Percentiles rank a stretch among this genome's conserved stretches.
Conservation (phyloP, 1,140 invertebrate genomes). For the Meloidogyne floridensis region DNA sequence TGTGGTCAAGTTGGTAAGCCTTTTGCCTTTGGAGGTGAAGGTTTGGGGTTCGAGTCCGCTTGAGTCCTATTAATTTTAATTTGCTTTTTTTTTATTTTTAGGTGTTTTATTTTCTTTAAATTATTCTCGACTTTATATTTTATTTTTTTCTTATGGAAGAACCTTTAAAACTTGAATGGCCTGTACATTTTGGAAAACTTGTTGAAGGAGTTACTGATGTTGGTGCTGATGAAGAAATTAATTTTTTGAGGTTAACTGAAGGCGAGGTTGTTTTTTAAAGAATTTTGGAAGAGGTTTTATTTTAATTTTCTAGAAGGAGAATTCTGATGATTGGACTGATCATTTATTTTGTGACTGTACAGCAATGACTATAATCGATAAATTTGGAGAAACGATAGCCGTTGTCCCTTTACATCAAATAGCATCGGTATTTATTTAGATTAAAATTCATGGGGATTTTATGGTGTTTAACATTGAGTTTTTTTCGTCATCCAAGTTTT, state of each 20-base stretch:
- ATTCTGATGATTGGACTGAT: neutral
- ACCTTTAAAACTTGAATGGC: neutral
- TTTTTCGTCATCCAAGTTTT: too few relatives aligned
- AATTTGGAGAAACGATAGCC: slow-evolving; percentile 23
- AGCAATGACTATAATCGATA: slow-evolving; percentile 8
- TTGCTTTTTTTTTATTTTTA: neutral
- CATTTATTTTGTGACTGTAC: slow-evolving; percentile 20
- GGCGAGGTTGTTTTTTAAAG: slow-evolving; percentile 34
- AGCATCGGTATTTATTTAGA: slow-evolving; percentile 31
- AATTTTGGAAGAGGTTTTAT: neutral
- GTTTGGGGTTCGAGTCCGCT: neutral
- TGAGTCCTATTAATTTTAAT: neutral
- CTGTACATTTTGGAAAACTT: slow-evolving; percentile 38
- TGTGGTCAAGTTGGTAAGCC: too few relatives aligned
- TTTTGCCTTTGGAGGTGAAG: too few relatives aligned
- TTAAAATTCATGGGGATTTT: neutral
- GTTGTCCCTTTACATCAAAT: slow-evolving; percentile 50
- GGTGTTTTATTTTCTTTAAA: neutral
- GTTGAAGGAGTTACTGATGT: slow-evolving; percentile 51
- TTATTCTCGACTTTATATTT: neutral
- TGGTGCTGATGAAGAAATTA: slow-evolving; percentile 55
- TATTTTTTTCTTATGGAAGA: slow-evolving; percentile 17
- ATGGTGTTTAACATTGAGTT: too few relatives aligned
- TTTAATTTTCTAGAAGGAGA: slow-evolving; percentile 12
- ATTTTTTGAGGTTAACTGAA: slow-evolving; percentile 48